These are phyloP conservation scores for Andricus curvator DNA, from an alignment of 2,888 invertebrate genomes.

Conservation along the genomic window DNA sequence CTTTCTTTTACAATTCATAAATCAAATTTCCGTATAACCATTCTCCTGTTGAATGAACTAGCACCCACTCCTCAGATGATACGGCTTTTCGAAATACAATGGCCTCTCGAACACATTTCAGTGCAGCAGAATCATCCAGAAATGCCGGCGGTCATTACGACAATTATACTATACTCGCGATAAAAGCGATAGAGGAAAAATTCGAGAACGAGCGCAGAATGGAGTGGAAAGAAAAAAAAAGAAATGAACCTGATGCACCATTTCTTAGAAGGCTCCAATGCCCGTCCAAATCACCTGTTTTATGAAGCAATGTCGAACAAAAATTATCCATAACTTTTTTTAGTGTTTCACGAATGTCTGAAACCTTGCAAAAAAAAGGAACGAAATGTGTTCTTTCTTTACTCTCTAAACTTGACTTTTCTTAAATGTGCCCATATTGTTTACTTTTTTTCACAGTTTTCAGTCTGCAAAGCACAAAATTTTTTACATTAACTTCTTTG, in stretches of 20 bases:
- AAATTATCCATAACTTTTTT: conserved; percentile 6
- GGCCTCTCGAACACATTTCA: conserved; percentile 18
- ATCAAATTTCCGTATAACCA: not conserved
- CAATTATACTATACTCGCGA: conserved; percentile 37
- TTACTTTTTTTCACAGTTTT: too few species aligned
- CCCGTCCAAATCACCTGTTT: conserved; percentile 3
- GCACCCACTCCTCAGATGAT: conserved; percentile 10
- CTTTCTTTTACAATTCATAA: not conserved
- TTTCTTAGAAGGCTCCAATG: not conserved
- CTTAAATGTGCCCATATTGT: too few species aligned
- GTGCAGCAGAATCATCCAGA: conserved; percentile 18
- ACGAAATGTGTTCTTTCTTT: not conserved
- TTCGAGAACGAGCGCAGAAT: conserved; percentile 15
- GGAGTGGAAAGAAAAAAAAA: conserved; percentile 14
- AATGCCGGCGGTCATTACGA: conserved; percentile 34
- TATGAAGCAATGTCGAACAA: conserved; percentile 2
- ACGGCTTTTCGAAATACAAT: conserved; percentile 28
- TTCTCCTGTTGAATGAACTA: not conserved
- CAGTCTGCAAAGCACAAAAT: too few species aligned
- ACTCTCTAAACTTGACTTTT: too few species aligned
- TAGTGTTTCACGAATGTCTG: not conserved
- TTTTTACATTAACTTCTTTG: too few species aligned
- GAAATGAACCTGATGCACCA: conserved; percentile 20
- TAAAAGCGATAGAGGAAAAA: conserved; percentile 32
- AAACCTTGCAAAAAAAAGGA: not conserved